phyloP scores from a whole-genome alignment of 2,797 vertebrate species.

The Danio jaintianensis region DNA sequence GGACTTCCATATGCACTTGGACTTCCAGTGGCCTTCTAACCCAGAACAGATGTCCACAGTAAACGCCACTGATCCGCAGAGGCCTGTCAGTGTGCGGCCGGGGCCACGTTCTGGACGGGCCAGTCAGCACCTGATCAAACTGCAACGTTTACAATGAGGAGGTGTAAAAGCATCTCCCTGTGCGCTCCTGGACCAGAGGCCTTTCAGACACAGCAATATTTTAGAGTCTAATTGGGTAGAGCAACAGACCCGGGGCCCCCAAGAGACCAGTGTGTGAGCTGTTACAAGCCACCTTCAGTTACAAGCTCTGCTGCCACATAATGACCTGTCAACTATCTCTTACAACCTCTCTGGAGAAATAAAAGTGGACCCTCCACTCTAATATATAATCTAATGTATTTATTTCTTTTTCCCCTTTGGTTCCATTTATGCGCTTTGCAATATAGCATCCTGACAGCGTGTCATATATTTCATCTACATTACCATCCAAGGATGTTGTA shows the following conservation, averaged over 20 bases:
- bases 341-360: constrained; percentile 77
- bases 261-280: constrained; percentile 78
- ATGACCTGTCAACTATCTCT: constrained; percentile 76
- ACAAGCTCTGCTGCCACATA: constrained; percentile 76
- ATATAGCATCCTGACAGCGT: constrained; percentile 59
- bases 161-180: constrained; percentile 74
- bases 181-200: constrained; percentile 75
- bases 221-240: constrained; percentile 85
- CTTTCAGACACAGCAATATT: constrained; percentile 83
- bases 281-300: constrained; percentile 87
- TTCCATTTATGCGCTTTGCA: constrained; percentile 61
- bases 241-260: constrained; percentile 84
- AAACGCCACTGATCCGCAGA: constrained; percentile 86
- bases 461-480: neutral
- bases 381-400: constrained; percentile 64
- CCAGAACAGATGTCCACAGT: constrained; percentile 93
- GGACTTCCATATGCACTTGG: constrained; percentile 88
- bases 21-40: constrained; percentile 83
- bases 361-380: constrained; percentile 73
- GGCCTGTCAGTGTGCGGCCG: constrained; percentile 75
- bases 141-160: constrained; percentile 76
- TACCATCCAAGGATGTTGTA: too few relatives aligned
- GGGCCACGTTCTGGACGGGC: constrained; percentile 68
- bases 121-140: constrained; percentile 94
- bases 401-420: constrained; percentile 67